Evolutionary conservation across 2,888 invertebrate genomes (phyloP).

Genomic region (Erannis defoliaria): DNA sequence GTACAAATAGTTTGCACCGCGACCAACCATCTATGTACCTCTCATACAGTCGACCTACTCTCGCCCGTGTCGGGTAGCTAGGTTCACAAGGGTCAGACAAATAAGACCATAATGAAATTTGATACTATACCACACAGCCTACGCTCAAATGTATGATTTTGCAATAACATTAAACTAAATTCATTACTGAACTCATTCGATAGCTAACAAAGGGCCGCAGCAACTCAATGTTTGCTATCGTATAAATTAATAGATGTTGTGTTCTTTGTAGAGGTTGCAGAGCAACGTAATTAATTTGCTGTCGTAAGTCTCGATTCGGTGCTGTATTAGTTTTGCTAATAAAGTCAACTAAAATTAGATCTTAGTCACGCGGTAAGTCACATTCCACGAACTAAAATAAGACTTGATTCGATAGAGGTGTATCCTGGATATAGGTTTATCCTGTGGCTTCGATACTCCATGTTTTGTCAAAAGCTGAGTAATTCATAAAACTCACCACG

Average conservation of each 20-base stretch:
- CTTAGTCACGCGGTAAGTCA: constrained; percentile 20
- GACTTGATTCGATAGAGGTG: constrained; percentile 2
- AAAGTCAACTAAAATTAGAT: constrained; percentile 31
- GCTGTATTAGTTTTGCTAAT: constrained; percentile 35
- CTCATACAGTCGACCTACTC: constrained; percentile 59
- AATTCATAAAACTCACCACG: too few relatives aligned
- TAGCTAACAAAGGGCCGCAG: constrained; percentile 27
- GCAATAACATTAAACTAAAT: constrained; percentile 43
- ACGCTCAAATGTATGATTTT: constrained; percentile 42
- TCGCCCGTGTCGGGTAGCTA: constrained; percentile 65
- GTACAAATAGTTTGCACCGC: constrained; percentile 76
- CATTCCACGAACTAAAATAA: constrained; percentile 22
- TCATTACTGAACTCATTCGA: constrained; percentile 38
- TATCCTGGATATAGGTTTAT: too few relatives aligned
- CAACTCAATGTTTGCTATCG: constrained; percentile 15
- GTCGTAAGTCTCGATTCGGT: constrained; percentile 4
- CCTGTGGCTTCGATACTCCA: too few relatives aligned
- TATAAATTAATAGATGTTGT: background rate
- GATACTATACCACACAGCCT: constrained; percentile 42
- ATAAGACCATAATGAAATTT: constrained; percentile 50
- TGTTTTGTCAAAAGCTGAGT: too few relatives aligned
- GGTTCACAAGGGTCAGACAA: constrained; percentile 48
- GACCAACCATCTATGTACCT: constrained; percentile 60
- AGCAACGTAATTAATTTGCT: constrained; percentile 19
- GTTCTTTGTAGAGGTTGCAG: background rate